A percentile compares a stretch with the other conserved stretches of the same genome.
phyloP scores from a whole-genome alignment of 2,888 invertebrate genomes.

The Netelia melanura region DNA sequence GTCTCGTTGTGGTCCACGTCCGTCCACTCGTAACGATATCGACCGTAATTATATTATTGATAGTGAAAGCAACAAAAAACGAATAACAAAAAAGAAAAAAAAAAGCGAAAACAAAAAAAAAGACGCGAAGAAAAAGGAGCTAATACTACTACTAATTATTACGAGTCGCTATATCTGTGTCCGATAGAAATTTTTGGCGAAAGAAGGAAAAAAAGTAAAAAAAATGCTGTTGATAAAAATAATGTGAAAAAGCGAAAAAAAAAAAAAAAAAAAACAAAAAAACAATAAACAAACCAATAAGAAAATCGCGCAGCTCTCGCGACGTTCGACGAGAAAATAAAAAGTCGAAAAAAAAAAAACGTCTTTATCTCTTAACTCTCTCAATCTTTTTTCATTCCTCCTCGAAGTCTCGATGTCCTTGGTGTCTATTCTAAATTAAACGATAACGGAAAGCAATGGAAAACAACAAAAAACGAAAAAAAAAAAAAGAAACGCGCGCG shows the following conservation, averaged over 20 bases:
- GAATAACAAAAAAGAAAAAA: background rate
- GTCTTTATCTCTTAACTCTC: conserved; percentile 67
- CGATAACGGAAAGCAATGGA: conserved; percentile 51
- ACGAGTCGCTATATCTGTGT: conserved; percentile 16
- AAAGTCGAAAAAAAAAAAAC: conserved; percentile 34
- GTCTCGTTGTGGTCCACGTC: conserved; percentile 66
- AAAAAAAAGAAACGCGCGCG: no score
- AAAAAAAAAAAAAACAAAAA: conserved; percentile 34
- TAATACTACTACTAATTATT: background rate
- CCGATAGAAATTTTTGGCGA: conserved; percentile 10
- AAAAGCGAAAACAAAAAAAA: conserved; percentile 8
- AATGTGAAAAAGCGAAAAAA: background rate
- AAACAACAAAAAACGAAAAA: conserved; percentile 24
- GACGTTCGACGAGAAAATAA: conserved; percentile 40
- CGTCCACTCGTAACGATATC: conserved; percentile 76
- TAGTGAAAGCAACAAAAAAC: background rate
- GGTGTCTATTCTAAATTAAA: conserved; percentile 79
- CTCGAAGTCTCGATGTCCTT: conserved; percentile 79
- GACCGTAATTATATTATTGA: conserved; percentile 76
- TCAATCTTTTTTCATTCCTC: conserved; percentile 77
- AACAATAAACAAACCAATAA: conserved; percentile 42
- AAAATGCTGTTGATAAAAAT: conserved; percentile 3
- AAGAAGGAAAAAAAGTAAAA: background rate
- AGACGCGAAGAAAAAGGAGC: no score
- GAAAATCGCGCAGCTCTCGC: conserved; percentile 44